A percentile compares a stretch with the other conserved stretches of the same genome.
Conservation (phyloP, 1,140 invertebrate genomes). For the Paramacrobiotus metropolitanus region DNA sequence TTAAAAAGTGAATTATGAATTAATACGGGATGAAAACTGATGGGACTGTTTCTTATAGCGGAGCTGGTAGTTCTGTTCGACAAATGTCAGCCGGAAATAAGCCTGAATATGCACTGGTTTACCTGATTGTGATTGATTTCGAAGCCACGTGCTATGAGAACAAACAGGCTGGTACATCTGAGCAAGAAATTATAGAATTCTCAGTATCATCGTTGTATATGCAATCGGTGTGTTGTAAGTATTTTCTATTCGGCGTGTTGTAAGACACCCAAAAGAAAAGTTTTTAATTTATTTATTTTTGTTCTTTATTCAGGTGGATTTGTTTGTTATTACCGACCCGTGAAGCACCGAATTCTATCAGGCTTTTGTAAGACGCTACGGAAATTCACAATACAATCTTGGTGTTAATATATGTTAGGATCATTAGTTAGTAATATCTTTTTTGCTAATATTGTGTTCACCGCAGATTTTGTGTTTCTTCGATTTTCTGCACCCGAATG, state of each 20-base stretch:
- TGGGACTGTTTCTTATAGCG: neutral
- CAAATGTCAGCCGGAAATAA: too few species aligned
- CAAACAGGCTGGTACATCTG: conserved; percentile 11
- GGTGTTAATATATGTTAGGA: too few species aligned
- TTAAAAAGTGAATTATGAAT: too few species aligned
- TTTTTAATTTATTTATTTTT: neutral
- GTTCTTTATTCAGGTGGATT: conserved; percentile 21
- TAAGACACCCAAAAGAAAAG: neutral
- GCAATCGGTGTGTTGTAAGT: conserved; percentile 29
- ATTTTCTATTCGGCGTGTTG: too few species aligned
- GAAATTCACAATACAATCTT: too few species aligned
- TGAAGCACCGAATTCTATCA: conserved; percentile 32
- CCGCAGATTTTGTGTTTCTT: too few species aligned
- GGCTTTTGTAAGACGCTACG: conserved; percentile 39
- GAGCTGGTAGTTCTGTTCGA: neutral
- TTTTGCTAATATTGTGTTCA: too few species aligned
- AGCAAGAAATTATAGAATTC: conserved; percentile 46
- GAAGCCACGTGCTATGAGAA: conserved; percentile 35
- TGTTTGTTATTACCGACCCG: conserved; percentile 39
- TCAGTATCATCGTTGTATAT: conserved; percentile 37
- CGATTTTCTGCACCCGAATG: too few species aligned
- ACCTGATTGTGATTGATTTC: conserved; percentile 34
- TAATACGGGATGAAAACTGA: too few species aligned
- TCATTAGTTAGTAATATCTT: too few species aligned
- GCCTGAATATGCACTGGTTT: conserved; percentile 20